These are phyloP conservation scores for Cerceris rybyensis DNA, from an alignment of 2,888 invertebrate species.

Conservation along the genomic window DNA sequence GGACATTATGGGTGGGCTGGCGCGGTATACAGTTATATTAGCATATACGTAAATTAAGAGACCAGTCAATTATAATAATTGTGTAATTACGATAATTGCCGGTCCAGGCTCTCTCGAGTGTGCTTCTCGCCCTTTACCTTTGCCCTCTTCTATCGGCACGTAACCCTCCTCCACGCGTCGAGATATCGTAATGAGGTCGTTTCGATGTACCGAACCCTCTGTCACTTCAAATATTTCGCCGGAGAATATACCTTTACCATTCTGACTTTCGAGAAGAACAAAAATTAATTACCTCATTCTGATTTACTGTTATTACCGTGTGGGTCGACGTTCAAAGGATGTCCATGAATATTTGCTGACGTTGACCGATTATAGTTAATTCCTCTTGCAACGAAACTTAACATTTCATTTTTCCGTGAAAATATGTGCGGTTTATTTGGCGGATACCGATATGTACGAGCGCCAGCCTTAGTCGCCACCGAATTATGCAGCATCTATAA, in stretches of 20 bases:
- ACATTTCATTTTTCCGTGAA: too few relatives aligned
- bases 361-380: too few relatives aligned
- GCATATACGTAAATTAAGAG: slow-evolving; percentile 71
- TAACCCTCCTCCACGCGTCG: slow-evolving; percentile 10
- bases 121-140: slow-evolving; percentile 31
- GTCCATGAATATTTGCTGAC: too few relatives aligned
- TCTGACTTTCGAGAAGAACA: neutral
- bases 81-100: slow-evolving; percentile 70
- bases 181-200: slow-evolving; percentile 21
- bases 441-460: too few relatives aligned
- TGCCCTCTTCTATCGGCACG: slow-evolving; percentile 11
- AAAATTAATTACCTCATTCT: too few relatives aligned
- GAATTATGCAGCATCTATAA: too few relatives aligned
- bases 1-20: slow-evolving; percentile 65
- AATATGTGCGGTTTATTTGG: too few relatives aligned
- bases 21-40: slow-evolving; percentile 53
- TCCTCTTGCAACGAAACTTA: too few relatives aligned
- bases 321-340: too few relatives aligned
- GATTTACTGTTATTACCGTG: too few relatives aligned
- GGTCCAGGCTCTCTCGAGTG: slow-evolving; percentile 28
- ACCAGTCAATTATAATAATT: slow-evolving; percentile 71
- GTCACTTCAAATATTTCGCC: slow-evolving; percentile 3
- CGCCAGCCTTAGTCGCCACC: too few relatives aligned
- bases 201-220: neutral
- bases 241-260: neutral